phyloP scores from a whole-genome alignment of 2,113 vertebrate species.

The Antechinus flavipes region DNA sequence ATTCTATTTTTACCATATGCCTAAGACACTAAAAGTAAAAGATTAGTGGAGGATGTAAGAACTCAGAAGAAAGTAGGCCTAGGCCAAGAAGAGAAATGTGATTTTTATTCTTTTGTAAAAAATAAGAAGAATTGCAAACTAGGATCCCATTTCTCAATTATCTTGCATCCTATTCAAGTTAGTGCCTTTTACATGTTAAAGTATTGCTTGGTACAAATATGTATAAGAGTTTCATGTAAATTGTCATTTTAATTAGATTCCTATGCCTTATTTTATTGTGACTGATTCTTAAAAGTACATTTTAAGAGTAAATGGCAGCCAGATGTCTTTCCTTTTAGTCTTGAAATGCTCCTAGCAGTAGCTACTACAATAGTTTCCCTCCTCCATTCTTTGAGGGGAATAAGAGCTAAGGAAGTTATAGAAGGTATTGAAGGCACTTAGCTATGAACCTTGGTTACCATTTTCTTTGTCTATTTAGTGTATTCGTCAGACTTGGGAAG shows the following conservation, averaged over 20 bases:
- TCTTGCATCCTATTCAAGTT: not conserved
- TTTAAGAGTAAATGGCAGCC: not conserved
- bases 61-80: not conserved
- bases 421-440: not conserved
- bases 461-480: not conserved
- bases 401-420: not conserved
- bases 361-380: not conserved
- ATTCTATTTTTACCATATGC: not conserved
- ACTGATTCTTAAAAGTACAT: not conserved
- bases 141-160: not conserved
- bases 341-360: no score
- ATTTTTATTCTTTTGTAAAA: not conserved
- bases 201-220: not conserved
- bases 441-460: not conserved
- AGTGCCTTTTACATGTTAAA: not conserved
- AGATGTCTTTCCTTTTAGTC: not conserved
- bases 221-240: rapidly evolving
- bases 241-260: not conserved
- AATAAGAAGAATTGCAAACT: not conserved
- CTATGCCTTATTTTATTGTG: not conserved
- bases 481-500: not conserved
- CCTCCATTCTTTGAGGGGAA: not conserved
- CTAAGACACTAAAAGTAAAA: not conserved
- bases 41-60: not conserved
- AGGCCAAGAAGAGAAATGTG: not conserved